phyloP scores from a whole-genome alignment of 2,888 invertebrate genomes.

The Anthoptus insignis region DNA sequence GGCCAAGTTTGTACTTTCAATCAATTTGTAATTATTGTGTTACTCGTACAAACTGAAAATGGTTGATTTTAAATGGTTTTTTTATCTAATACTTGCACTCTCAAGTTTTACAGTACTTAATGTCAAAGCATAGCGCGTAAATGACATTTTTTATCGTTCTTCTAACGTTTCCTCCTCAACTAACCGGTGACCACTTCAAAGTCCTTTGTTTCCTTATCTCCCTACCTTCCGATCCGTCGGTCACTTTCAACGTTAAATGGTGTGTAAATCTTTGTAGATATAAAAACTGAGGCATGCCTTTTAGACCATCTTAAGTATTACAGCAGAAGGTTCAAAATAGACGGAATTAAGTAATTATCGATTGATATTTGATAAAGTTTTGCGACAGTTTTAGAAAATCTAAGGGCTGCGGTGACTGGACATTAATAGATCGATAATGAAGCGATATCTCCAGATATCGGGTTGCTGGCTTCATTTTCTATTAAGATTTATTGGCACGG shows the following conservation, averaged over 20 bases:
- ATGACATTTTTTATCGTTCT: neutral
- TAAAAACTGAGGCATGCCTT: constrained; percentile 54
- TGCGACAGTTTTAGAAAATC: constrained; percentile 48
- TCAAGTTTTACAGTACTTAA: too few relatives aligned
- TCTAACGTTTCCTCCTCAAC: neutral
- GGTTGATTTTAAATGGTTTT: too few relatives aligned
- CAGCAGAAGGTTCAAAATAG: constrained; percentile 10
- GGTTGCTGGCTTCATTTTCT: neutral
- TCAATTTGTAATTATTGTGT: too few relatives aligned
- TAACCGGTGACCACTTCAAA: constrained; percentile 18
- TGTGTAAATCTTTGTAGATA: constrained; percentile 65
- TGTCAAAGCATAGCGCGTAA: too few relatives aligned
- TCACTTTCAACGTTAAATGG: constrained; percentile 56
- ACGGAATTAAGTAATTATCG: constrained; percentile 48
- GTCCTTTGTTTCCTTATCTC: constrained; percentile 33
- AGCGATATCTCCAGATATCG: constrained; percentile 6
- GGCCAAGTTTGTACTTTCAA: too few relatives aligned
- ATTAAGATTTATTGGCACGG: neutral
- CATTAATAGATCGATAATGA: constrained; percentile 31
- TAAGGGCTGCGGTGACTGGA: constrained; percentile 46
- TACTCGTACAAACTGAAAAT: too few relatives aligned
- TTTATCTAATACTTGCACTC: too few relatives aligned
- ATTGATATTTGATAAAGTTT: constrained; percentile 64
- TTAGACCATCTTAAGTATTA: constrained; percentile 5
- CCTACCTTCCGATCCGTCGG: constrained; percentile 11